Evolutionary conservation across 2,888 invertebrate genomes (phyloP).

Genomic region (Chelonus formosanus): DNA sequence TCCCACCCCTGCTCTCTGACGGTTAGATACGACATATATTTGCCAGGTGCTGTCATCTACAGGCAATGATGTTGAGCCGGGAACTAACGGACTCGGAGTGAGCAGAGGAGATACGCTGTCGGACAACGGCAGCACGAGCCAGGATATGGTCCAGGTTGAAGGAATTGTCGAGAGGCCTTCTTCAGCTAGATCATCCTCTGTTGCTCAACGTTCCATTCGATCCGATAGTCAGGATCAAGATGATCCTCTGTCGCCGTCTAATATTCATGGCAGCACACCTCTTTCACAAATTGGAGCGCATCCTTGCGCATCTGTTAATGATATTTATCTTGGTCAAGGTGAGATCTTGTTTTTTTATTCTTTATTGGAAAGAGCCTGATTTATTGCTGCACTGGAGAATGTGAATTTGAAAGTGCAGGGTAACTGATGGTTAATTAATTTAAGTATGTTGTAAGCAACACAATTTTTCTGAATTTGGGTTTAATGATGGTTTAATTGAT

Average conservation of each 20-base stretch:
- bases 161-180: conserved; percentile 56
- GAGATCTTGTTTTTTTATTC: conserved; percentile 24
- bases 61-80: conserved; percentile 67
- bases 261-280: conserved; percentile 86
- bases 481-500: no score
- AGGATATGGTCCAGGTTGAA: conserved; percentile 53
- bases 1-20: conserved; percentile 65
- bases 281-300: conserved; percentile 86
- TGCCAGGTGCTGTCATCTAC: conserved; percentile 68
- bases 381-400: conserved; percentile 24
- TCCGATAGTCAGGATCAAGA: conserved; percentile 59
- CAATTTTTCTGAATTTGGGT: neutral
- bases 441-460: no score
- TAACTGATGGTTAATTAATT: no score
- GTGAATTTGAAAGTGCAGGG: no score
- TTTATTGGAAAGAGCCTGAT: neutral
- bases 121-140: conserved; percentile 52
- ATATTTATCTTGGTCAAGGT: conserved; percentile 67
- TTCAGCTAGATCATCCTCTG: conserved; percentile 58
- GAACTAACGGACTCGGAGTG: conserved; percentile 67
- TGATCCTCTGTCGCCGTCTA: conserved; percentile 62
- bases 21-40: conserved; percentile 66
- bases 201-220: conserved; percentile 56
- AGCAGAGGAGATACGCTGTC: conserved; percentile 61
- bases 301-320: conserved; percentile 70